Conservation (phyloP, 1,140 invertebrate genomes). For the Ips nitidus region DNA sequence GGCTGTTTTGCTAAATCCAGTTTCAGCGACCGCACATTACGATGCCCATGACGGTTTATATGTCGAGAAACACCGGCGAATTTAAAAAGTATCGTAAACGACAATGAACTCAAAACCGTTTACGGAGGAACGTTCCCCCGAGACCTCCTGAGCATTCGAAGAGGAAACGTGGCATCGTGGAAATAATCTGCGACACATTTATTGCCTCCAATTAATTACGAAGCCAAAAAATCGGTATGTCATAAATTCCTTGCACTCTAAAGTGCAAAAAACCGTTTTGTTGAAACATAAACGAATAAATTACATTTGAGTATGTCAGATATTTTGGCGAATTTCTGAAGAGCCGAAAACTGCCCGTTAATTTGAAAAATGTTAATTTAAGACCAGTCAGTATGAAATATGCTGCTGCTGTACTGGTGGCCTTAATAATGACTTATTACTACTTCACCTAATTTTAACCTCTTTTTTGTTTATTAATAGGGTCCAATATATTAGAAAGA, state of each 20-base stretch:
- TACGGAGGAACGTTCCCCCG: neutral
- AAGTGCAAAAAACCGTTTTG: too few species aligned
- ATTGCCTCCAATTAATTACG: neutral
- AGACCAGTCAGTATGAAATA: neutral
- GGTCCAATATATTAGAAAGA: neutral
- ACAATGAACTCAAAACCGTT: neutral
- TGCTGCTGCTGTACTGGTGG: neutral
- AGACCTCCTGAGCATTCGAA: neutral
- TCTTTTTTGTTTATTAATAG: neutral
- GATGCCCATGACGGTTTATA: neutral
- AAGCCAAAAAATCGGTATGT: neutral
- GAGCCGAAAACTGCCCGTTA: neutral
- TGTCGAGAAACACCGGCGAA: neutral
- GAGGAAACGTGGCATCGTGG: neutral
- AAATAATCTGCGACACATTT: neutral
- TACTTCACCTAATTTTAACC: neutral
- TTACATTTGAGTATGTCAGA: neutral
- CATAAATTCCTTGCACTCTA: neutral
- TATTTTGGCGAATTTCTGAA: neutral
- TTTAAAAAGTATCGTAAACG: neutral
- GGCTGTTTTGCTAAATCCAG: neutral
- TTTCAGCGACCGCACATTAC: neutral
- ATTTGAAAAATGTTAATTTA: neutral
- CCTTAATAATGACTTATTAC: conserved; percentile 4
- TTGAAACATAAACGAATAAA: neutral